Conservation (phyloP, 2,888 invertebrate genomes). For the Lithosia quadra region DNA sequence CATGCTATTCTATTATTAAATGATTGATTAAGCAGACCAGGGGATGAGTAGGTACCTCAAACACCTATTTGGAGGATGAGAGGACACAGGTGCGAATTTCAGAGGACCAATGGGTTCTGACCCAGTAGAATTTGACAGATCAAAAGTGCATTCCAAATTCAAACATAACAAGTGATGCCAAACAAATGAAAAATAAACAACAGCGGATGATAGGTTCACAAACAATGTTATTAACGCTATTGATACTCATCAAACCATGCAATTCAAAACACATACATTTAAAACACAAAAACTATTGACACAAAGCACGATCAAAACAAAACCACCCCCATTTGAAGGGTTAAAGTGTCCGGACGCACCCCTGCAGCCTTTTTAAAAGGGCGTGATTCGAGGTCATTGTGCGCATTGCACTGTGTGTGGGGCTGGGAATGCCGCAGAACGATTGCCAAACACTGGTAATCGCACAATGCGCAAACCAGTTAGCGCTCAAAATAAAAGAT, state of each 20-base stretch:
- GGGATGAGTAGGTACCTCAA: too few species aligned
- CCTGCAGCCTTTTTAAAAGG: slow-evolving; percentile 41
- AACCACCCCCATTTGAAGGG: slow-evolving; percentile 41
- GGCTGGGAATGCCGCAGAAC: slow-evolving; percentile 18
- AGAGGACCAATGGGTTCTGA: background rate
- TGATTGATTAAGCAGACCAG: too few species aligned
- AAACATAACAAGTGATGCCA: background rate
- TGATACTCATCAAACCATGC: slow-evolving; percentile 24
- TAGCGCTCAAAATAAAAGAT: slow-evolving; percentile 23
- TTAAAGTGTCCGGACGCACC: slow-evolving; percentile 38
- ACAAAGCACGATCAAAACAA: slow-evolving; percentile 49
- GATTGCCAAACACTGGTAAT: slow-evolving; percentile 31
- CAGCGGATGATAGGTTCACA: background rate
- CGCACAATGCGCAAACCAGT: slow-evolving; percentile 28
- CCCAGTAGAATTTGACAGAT: background rate
- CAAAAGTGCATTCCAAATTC: background rate
- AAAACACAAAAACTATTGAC: slow-evolving; percentile 46
- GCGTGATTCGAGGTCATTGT: slow-evolving; percentile 57
- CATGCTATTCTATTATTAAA: too few species aligned
- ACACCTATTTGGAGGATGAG: too few species aligned
- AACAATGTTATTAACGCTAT: slow-evolving; percentile 7
- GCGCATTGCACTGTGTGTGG: slow-evolving; percentile 27
- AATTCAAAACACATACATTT: slow-evolving; percentile 35
- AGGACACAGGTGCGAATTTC: too few species aligned
- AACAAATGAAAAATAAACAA: background rate